Conservation (phyloP, 2,888 invertebrate genomes). For the Melanargia galathea region DNA sequence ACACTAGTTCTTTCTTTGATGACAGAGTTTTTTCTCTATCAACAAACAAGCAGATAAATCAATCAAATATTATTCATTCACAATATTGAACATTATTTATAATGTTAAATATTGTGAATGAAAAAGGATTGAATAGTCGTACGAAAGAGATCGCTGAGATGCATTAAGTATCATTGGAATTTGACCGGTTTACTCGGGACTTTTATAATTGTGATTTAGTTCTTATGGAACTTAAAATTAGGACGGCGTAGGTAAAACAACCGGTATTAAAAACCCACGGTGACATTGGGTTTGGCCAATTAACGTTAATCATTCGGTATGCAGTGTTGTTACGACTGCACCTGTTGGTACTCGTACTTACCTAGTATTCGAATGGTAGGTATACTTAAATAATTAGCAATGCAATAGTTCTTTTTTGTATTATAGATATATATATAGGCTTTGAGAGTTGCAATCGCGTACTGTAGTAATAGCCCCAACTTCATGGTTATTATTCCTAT, state of each 20-base stretch:
- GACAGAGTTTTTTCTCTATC: no score
- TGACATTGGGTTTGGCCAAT: neutral
- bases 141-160: neutral
- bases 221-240: neutral
- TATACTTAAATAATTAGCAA: no score
- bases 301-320: constrained; percentile 1
- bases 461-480: no score
- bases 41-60: neutral
- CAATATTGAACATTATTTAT: no score
- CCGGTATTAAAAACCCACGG: neutral
- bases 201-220: neutral
- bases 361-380: neutral
- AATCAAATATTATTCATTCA: neutral
- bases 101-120: neutral
- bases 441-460: no score
- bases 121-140: neutral
- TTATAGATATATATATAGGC: no score
- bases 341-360: neutral
- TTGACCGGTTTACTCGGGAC: neutral
- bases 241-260: neutral
- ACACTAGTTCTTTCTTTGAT: neutral
- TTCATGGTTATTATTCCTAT: no score
- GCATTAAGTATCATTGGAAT: neutral
- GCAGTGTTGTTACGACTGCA: neutral
- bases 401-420: neutral